phyloP scores from a whole-genome alignment of 2,797 vertebrate genomes.

The Ibycter americanus region DNA sequence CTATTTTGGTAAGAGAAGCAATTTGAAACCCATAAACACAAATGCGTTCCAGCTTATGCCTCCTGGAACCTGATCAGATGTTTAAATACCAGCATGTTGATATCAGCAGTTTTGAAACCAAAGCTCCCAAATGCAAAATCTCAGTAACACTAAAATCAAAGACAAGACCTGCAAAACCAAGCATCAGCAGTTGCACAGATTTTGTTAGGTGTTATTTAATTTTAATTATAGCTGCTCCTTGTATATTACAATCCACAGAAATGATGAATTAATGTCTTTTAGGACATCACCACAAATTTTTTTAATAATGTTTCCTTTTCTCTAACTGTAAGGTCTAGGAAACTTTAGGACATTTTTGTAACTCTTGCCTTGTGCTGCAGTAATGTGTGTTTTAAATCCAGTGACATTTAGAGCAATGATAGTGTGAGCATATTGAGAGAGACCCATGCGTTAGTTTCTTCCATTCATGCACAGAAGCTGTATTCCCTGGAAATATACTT shows the following conservation, averaged over 20 bases:
- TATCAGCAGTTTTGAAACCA: neutral
- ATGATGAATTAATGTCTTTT: neutral
- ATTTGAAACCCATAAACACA: neutral
- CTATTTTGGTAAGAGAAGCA: neutral
- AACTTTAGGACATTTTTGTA: neutral
- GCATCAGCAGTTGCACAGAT: neutral
- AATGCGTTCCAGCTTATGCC: neutral
- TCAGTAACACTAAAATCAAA: neutral
- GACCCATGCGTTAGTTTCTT: neutral
- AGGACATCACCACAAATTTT: neutral
- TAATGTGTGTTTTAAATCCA: neutral
- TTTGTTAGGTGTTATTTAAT: neutral
- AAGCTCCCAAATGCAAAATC: neutral
- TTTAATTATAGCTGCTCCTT: neutral
- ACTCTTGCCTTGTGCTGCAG: neutral
- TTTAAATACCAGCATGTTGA: neutral
- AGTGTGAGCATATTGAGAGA: neutral
- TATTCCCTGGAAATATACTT: neutral
- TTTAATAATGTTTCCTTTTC: neutral
- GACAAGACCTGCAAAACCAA: neutral
- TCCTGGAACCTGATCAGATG: neutral
- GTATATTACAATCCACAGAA: neutral
- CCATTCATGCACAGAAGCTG: neutral
- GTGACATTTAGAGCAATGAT: neutral
- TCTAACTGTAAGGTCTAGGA: neutral